A percentile compares a stretch with the other conserved stretches of the same genome.
Conservation (phyloP, 2,797 vertebrate genomes). For the Cryptoprocta ferox region DNA sequence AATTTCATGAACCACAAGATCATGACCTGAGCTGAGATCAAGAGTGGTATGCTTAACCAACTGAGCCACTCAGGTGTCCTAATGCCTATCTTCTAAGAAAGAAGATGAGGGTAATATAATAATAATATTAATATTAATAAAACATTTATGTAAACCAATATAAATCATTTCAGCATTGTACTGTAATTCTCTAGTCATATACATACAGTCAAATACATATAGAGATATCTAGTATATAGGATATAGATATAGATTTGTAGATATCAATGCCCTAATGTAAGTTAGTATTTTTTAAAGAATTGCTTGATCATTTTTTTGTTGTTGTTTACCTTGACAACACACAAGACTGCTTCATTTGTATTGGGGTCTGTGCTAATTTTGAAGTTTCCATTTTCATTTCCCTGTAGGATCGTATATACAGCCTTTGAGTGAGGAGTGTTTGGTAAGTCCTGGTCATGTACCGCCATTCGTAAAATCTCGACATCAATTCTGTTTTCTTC, state of each 20-base stretch:
- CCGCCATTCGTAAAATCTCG: constrained; percentile 89
- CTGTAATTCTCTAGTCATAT: not conserved
- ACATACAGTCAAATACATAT: not conserved
- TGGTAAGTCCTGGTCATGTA: constrained; percentile 90
- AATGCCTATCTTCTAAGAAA: not conserved
- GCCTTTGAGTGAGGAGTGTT: constrained; percentile 89
- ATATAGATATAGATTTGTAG: not conserved
- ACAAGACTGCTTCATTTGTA: constrained; percentile 92
- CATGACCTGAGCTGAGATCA: no score
- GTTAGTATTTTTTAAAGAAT: not conserved
- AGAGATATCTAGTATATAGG: not conserved
- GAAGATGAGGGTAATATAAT: not conserved
- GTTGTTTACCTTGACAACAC: constrained; percentile 89
- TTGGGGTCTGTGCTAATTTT: constrained; percentile 90
- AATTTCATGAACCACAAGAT: no score
- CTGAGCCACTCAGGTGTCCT: no score
- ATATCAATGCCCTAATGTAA: not conserved
- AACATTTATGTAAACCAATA: not conserved
- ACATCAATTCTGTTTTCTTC: constrained; percentile 89
- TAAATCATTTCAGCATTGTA: not conserved
- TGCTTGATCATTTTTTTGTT: not conserved
- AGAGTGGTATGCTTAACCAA: no score
- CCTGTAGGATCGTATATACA: constrained; percentile 89
- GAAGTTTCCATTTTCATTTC: constrained; percentile 92
- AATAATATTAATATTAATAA: not conserved